These are phyloP conservation scores for Trichoplusia ni DNA, from an alignment of 1,140 invertebrate species.

Conservation along the genomic window DNA sequence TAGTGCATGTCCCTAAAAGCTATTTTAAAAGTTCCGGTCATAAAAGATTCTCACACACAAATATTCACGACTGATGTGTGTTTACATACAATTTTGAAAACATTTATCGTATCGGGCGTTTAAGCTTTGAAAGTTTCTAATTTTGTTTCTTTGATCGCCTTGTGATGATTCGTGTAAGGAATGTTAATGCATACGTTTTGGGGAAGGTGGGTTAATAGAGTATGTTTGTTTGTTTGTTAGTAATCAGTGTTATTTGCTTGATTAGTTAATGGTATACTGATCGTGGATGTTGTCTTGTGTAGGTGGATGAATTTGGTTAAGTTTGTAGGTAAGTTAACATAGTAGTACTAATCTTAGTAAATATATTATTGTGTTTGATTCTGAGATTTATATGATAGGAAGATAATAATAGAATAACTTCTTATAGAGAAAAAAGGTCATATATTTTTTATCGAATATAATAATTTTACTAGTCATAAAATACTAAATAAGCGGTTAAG, in stretches of 20 bases:
- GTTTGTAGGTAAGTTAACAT: no score
- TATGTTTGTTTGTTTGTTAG: constrained; percentile 1
- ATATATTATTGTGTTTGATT: no score
- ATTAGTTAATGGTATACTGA: background rate
- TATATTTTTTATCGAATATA: no score
- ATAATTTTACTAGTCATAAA: no score
- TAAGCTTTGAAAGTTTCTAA: constrained; percentile 60
- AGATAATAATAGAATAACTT: no score
- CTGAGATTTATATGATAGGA: no score
- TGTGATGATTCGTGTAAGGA: constrained; percentile 34
- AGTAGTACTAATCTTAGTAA: no score
- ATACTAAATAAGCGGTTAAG: no score
- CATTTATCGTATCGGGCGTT: constrained; percentile 53
- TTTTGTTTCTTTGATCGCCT: constrained; percentile 61
- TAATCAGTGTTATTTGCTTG: background rate
- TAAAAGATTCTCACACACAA: constrained; percentile 28
- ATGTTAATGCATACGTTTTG: constrained; percentile 27
- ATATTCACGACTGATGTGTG: constrained; percentile 42
- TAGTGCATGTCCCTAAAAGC: constrained; percentile 5
- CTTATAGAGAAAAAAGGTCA: no score
- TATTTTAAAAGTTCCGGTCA: constrained; percentile 38
- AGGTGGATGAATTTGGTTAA: no score
- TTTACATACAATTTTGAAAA: constrained; percentile 62
- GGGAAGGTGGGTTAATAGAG: constrained; percentile 13
- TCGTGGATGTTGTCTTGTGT: no score